Evolutionary conservation across 1,140 invertebrate genomes (phyloP).

Genomic region (Hycleus phaleratus): DNA sequence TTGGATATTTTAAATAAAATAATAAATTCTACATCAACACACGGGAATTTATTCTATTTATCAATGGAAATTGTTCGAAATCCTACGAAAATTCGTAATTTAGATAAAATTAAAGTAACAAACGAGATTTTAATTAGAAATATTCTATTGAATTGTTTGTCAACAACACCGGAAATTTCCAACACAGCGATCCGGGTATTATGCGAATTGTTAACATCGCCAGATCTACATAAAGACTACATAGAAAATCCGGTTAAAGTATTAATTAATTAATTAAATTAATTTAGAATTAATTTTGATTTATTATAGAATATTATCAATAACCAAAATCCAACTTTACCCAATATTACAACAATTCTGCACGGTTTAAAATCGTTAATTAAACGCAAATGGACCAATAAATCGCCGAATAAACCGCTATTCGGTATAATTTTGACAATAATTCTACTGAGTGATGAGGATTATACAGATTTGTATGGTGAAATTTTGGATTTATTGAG

Average conservation of each 20-base stretch:
- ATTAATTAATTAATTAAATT: not conserved
- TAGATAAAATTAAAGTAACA: constrained; percentile 7
- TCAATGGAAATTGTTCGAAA: not conserved
- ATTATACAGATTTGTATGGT: constrained; percentile 2
- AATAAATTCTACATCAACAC: not conserved
- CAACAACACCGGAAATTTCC: not conserved
- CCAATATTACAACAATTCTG: not conserved
- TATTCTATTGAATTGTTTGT: constrained; percentile 5
- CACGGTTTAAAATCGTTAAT: not conserved
- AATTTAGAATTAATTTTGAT: no score
- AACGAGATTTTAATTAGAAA: constrained; percentile 7
- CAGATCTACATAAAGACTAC: constrained; percentile 6
- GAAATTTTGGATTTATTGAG: constrained; percentile 5
- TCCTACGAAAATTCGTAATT: not conserved
- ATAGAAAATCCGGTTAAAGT: not conserved
- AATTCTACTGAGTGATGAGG: constrained; percentile 1
- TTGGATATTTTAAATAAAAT: constrained; percentile 4
- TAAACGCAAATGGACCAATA: constrained; percentile 1
- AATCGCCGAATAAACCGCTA: constrained; percentile 3
- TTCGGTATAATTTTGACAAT: constrained; percentile 1
- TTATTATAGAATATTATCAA: constrained; percentile 1
- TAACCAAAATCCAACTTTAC: not conserved
- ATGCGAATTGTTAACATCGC: constrained; percentile 3
- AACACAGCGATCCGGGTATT: not conserved
- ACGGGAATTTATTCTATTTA: constrained; percentile 1